Conservation (phyloP, 2,113 vertebrate genomes). For the Sardina pilchardus region DNA sequence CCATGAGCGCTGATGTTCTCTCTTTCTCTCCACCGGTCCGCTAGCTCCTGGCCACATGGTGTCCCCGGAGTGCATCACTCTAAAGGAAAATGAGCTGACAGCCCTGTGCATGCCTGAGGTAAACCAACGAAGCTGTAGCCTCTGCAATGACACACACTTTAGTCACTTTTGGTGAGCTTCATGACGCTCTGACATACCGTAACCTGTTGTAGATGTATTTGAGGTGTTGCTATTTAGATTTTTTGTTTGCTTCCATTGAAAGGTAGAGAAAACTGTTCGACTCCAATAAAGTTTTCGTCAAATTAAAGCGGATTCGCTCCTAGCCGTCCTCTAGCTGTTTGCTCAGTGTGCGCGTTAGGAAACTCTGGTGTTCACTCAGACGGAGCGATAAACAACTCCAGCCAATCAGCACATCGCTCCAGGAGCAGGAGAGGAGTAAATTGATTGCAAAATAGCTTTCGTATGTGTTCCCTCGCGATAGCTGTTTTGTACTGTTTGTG, state of each 20-base stretch:
- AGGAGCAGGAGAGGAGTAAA: not conserved
- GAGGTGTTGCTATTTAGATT: not conserved
- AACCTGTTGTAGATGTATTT: not conserved
- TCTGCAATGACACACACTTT: not conserved
- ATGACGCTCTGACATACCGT: too few species aligned
- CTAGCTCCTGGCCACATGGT: constrained; percentile 25
- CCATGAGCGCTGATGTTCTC: constrained; percentile 25
- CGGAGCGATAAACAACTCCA: not conserved
- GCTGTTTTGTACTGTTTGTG: not conserved
- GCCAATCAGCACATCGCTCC: not conserved
- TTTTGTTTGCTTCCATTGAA: not conserved
- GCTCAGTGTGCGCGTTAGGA: too few species aligned
- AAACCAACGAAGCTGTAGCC: not conserved
- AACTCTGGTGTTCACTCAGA: not conserved
- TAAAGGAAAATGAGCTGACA: constrained; percentile 64
- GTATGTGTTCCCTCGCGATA: not conserved
- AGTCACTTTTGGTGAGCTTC: not conserved
- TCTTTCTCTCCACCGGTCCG: not conserved
- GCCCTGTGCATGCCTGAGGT: constrained; percentile 58
- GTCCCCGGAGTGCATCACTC: constrained; percentile 61
- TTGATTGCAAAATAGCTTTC: not conserved
- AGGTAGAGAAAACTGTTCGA: not conserved
- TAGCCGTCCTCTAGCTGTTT: not conserved
- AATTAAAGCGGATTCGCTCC: not conserved
- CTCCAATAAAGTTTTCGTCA: not conserved